A percentile compares a stretch with the other conserved stretches of the same genome.
Conservation (phyloP, 1,140 invertebrate species). For the Zophobas morio region DNA sequence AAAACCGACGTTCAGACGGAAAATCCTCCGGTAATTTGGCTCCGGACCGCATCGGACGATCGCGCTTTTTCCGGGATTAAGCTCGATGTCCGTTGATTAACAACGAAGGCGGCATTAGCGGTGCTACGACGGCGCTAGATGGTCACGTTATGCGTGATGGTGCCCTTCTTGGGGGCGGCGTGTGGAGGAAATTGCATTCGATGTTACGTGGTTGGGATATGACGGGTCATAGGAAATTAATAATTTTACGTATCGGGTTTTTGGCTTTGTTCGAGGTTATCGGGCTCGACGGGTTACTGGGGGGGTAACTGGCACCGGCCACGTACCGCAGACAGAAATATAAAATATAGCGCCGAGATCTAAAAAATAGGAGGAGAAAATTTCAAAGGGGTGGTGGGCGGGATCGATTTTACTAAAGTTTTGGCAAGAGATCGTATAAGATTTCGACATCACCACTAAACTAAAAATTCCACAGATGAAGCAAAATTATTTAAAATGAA, state of each 20-base stretch:
- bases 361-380: no score
- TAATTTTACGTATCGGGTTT: conserved; percentile 19
- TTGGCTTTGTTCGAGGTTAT: conserved; percentile 13
- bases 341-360: no score
- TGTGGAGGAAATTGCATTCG: conserved; percentile 38
- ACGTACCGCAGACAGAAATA: not conserved
- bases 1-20: conserved; percentile 20
- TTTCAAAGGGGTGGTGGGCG: no score
- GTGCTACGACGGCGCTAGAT: conserved; percentile 13
- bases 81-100: conserved; percentile 19
- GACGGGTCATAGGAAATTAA: conserved; percentile 39
- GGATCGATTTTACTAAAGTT: no score
- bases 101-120: conserved; percentile 8
- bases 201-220: conserved; percentile 20
- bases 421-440: no score
- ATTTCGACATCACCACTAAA: no score
- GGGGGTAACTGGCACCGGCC: conserved; percentile 29
- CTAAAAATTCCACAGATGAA: no score
- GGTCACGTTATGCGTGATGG: conserved; percentile 25
- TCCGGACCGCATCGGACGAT: conserved; percentile 11
- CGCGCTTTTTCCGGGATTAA: not conserved
- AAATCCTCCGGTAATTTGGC: conserved; percentile 41
- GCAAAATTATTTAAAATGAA: no score
- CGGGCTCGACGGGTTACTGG: not conserved
- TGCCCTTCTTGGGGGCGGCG: conserved; percentile 14